Evolutionary conservation across 2,113 vertebrate genomes (phyloP), one percentile per base, ranked within the genome.

Genomic region (Mionectes macconnelli): DNA sequence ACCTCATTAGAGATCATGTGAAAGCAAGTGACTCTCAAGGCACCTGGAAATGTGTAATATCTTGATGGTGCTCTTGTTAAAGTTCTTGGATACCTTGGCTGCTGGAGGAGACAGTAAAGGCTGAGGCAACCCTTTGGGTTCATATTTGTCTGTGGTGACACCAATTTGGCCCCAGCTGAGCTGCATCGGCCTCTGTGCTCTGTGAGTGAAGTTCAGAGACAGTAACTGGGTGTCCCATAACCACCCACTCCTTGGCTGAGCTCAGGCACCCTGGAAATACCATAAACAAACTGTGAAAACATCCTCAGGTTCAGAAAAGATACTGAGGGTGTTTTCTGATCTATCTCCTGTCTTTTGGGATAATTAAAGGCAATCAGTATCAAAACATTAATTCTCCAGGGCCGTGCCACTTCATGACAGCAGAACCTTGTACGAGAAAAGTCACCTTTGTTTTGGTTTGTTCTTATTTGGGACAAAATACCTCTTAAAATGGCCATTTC

Each of bases 341-440:
- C 30, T 14, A 6, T 31, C 9, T 90, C 47, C 45, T 77, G 47
- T 60, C 62, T 59, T 47, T 39, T 23, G n/a, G 42, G 42, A 9
- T 74, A 74, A 68, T 73, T 37, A 63, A 63, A 53, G 21, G 14
- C 2, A 5, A 60, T 56, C 53, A 44, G 2, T 40, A 68, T 24
- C 7, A 68, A 89, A 78, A 24, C 10, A 35, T 14, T 30, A 50
- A 30, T 49, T 67, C 19, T 52, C 60, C 33, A 37, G 37, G 45
- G 39, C 39, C 74, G 2, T 70, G 59, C 22, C 55, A 49, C 0
- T 0, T 21, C 21, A 12, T 33, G 37, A 79, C 60, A 79, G 25
- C 49, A 80, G 62, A 93, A n/a, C 7, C 0, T 1, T 39, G 7
- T 9, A 37, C 0, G 0, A 25, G 10, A 14, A 52, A 10, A 45